Evolutionary conservation across 1,140 invertebrate species (phyloP).

Genomic region (Drosophila lini): DNA sequence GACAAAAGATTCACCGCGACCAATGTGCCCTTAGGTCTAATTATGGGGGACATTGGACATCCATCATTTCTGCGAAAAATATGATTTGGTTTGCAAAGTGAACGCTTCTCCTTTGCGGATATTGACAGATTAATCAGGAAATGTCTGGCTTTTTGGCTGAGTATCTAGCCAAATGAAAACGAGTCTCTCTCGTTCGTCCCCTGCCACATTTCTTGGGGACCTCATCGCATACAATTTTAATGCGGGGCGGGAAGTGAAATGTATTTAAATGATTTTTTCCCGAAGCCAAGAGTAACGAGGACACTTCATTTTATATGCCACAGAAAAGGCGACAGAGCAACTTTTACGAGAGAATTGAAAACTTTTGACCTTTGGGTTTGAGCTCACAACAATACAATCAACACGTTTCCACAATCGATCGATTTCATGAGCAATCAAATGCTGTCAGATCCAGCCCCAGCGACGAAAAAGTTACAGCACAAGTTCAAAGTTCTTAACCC

Average conservation of each 20-base stretch:
- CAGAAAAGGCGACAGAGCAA: slow-evolving; percentile 49
- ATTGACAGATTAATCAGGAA: slow-evolving; percentile 35
- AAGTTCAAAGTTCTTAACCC: slow-evolving; percentile 75
- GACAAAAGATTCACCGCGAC: slow-evolving; percentile 19
- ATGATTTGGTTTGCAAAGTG: slow-evolving; percentile 22
- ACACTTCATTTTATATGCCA: slow-evolving; percentile 71
- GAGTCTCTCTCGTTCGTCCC: not conserved
- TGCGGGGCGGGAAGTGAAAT: slow-evolving; percentile 40
- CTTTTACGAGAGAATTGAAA: slow-evolving; percentile 71
- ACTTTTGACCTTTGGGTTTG: slow-evolving; percentile 73
- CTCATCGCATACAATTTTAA: slow-evolving; percentile 54
- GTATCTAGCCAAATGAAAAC: slow-evolving; percentile 9
- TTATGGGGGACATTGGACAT: slow-evolving; percentile 57
- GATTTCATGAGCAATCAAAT: slow-evolving; percentile 80
- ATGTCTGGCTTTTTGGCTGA: slow-evolving; percentile 13
- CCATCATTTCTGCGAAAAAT: slow-evolving; percentile 47
- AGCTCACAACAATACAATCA: slow-evolving; percentile 68
- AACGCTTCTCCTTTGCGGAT: not conserved
- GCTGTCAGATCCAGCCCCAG: slow-evolving; percentile 71
- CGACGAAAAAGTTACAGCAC: slow-evolving; percentile 67
- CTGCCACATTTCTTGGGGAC: slow-evolving; percentile 7
- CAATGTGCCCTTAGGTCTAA: slow-evolving; percentile 48
- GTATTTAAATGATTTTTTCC: slow-evolving; percentile 71
- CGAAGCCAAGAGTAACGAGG: slow-evolving; percentile 48
- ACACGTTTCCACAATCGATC: slow-evolving; percentile 78